These are phyloP conservation scores for Bombyx mandarina DNA, from an alignment of 1,140 invertebrate species.

Conservation along the genomic window DNA sequence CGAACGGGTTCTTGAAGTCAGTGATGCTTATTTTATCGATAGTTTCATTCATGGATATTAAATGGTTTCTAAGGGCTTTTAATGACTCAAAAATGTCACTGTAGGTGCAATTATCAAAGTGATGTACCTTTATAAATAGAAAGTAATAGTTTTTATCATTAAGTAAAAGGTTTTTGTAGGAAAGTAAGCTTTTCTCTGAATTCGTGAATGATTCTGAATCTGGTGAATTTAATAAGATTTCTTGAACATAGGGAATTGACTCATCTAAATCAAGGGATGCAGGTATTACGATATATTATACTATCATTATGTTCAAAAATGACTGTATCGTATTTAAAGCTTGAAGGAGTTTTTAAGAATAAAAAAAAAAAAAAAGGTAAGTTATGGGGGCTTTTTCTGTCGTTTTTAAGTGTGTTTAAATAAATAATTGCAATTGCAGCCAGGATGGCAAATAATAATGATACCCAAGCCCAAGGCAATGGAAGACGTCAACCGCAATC, in stretches of 20 bases:
- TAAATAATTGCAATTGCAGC: too few species aligned
- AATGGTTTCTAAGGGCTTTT: slow-evolving; percentile 10
- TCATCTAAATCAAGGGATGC: too few species aligned
- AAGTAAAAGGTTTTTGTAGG: slow-evolving; percentile 1
- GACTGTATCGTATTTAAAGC: not conserved
- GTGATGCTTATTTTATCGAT: slow-evolving; percentile 2
- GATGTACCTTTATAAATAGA: slow-evolving; percentile 1
- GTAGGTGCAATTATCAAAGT: slow-evolving; percentile 19
- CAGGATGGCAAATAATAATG: too few species aligned
- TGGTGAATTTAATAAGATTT: slow-evolving; percentile 1
- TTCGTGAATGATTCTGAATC: not conserved
- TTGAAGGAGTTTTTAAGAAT: too few species aligned
- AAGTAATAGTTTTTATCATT: slow-evolving; percentile 1
- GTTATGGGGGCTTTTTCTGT: not conserved
- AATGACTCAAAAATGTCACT: slow-evolving; percentile 15
- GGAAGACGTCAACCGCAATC: too few species aligned
- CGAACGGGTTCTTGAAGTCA: slow-evolving; percentile 7
- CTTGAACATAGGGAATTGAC: not conserved
- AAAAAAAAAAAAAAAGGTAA: too few species aligned
- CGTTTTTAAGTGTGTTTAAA: too few species aligned
- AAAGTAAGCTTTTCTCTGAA: not conserved
- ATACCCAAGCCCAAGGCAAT: too few species aligned
- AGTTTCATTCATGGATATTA: slow-evolving; percentile 3
- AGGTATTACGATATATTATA: not conserved
- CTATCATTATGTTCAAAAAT: slow-evolving; percentile 1